phyloP scores from a whole-genome alignment of 1,140 invertebrate species.

The Neodiprion lecontei region DNA sequence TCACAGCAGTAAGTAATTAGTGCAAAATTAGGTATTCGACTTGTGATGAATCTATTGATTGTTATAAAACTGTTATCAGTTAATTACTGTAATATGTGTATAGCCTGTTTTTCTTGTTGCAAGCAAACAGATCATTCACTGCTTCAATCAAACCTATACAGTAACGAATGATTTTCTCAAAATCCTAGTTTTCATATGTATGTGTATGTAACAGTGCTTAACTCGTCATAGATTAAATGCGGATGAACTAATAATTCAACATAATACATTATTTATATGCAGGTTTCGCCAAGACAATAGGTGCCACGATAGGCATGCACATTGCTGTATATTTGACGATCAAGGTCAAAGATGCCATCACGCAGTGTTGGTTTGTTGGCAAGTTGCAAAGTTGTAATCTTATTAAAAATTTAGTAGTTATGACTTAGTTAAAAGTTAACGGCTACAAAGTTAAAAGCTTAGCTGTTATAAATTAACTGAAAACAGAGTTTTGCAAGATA shows the following conservation, averaged over 20 bases:
- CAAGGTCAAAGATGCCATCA: too few relatives aligned
- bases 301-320: too few relatives aligned
- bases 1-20: conserved; percentile 5
- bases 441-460: too few relatives aligned
- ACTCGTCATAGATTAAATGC: background rate
- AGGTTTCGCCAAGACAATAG: background rate
- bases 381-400: too few relatives aligned
- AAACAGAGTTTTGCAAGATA: too few relatives aligned
- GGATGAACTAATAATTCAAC: background rate
- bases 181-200: background rate
- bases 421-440: too few relatives aligned
- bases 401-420: too few relatives aligned
- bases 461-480: too few relatives aligned
- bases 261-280: conserved; percentile 1
- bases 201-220: background rate
- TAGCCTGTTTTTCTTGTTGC: background rate
- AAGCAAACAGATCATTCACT: background rate
- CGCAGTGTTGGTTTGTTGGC: too few relatives aligned
- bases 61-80: background rate
- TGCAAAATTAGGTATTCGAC: background rate
- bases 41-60: conserved; percentile 8
- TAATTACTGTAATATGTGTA: background rate
- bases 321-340: too few relatives aligned
- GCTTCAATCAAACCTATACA: too few relatives aligned
- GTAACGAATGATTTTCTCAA: background rate